phyloP scores from a whole-genome alignment of 2,888 invertebrate genomes.

The Drosophila heteroneura region DNA sequence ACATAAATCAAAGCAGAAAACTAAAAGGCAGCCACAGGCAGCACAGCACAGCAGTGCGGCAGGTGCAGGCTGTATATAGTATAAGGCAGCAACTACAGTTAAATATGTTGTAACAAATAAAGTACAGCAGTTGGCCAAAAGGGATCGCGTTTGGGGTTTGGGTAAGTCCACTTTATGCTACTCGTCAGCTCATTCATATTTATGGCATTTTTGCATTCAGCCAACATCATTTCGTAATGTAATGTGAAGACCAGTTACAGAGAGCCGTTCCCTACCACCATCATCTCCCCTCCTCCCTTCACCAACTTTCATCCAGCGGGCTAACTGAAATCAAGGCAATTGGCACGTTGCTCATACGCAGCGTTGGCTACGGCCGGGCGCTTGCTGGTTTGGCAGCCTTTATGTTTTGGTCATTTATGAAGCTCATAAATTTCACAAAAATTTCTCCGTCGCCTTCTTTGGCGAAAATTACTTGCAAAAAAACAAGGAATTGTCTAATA shows the following conservation, averaged over 20 bases:
- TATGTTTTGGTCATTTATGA: conserved; percentile 81
- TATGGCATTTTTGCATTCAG: conserved; percentile 80
- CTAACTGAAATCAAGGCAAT: conserved; percentile 72
- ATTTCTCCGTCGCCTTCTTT: conserved; percentile 54
- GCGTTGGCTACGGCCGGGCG: conserved; percentile 30
- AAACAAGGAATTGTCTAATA: conserved; percentile 72
- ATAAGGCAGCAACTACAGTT: conserved; percentile 68
- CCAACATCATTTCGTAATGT: conserved; percentile 79
- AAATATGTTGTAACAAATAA: conserved; percentile 80
- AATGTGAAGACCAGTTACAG: conserved; percentile 72
- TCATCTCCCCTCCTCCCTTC: not conserved
- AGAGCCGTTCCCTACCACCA: conserved; percentile 3
- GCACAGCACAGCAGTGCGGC: conserved; percentile 26
- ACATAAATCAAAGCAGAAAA: conserved; percentile 65
- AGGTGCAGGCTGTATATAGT: conserved; percentile 34
- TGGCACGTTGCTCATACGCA: conserved; percentile 80
- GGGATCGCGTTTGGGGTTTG: conserved; percentile 34
- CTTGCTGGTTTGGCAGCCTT: conserved; percentile 39
- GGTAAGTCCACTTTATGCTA: conserved; percentile 54
- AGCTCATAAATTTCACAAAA: conserved; percentile 79
- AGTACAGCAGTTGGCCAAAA: conserved; percentile 75
- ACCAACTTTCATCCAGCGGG: conserved; percentile 2
- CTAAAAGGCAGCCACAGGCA: conserved; percentile 71
- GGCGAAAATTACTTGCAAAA: conserved; percentile 63
- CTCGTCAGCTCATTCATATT: conserved; percentile 81